phyloP scores from a whole-genome alignment of 2,888 invertebrate species.

The Parnassius smintheus region DNA sequence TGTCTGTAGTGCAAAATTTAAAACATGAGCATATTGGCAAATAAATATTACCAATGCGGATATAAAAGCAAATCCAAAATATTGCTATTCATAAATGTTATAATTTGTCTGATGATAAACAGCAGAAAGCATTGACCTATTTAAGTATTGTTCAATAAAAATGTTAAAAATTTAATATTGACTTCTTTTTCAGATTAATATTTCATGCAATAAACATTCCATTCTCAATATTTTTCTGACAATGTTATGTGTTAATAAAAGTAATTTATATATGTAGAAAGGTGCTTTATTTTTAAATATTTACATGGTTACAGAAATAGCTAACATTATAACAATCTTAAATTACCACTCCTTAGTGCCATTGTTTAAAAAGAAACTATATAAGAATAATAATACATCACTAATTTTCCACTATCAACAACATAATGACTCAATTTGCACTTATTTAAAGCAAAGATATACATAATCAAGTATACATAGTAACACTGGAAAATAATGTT shows the following conservation, averaged over 20 bases:
- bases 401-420: neutral
- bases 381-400: neutral
- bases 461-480: neutral
- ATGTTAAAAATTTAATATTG: too few species aligned
- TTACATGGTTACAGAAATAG: slow-evolving; percentile 11
- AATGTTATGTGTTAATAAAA: slow-evolving; percentile 9
- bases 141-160: too few species aligned
- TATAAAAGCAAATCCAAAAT: too few species aligned
- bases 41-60: too few species aligned
- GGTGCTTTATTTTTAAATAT: slow-evolving; percentile 14
- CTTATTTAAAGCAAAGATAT: too few species aligned
- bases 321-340: slow-evolving; percentile 9
- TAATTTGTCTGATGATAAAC: too few species aligned
- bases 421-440: neutral
- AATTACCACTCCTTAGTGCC: too few species aligned
- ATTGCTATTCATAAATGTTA: too few species aligned
- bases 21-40: too few species aligned
- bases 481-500: neutral
- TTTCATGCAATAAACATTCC: slow-evolving; percentile 12
- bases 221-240: slow-evolving; percentile 5
- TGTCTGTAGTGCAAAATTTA: too few species aligned
- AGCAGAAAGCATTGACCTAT: too few species aligned
- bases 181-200: neutral
- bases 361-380: neutral
- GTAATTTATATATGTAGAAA: neutral